phyloP scores from a whole-genome alignment of 30 jellyfish, hydroid and myxozoan species.

The Cassiopea xamachana region DNA sequence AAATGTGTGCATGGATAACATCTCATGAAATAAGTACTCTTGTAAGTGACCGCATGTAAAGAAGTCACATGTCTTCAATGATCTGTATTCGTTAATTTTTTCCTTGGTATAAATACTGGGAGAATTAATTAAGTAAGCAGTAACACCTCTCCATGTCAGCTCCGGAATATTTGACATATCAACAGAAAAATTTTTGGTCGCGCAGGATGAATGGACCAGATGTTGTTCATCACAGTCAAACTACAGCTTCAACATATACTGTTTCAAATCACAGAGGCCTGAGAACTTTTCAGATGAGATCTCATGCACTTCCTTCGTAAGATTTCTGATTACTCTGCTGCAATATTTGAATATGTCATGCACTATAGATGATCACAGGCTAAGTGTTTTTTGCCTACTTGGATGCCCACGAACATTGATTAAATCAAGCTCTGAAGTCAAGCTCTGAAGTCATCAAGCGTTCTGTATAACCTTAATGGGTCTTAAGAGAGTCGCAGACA shows the following conservation, averaged over 20 bases:
- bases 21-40: slow-evolving; percentile 24
- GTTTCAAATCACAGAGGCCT: background rate
- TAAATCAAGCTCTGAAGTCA: too few species aligned
- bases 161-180: slow-evolving; percentile 14
- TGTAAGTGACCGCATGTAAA: slow-evolving; percentile 13
- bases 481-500: too few species aligned
- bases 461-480: too few species aligned
- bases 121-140: slow-evolving; percentile 22
- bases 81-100: slow-evolving; percentile 23
- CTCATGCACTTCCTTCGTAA: background rate
- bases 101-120: slow-evolving; percentile 52
- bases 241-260: slow-evolving; percentile 7
- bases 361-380: too few species aligned
- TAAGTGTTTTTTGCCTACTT: too few species aligned
- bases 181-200: slow-evolving; percentile 7
- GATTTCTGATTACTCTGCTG: too few species aligned
- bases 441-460: too few species aligned
- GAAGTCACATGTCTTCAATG: slow-evolving; percentile 37
- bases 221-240: slow-evolving; percentile 22
- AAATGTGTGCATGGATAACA: background rate
- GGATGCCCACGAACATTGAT: too few species aligned
- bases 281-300: background rate
- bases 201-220: slow-evolving; percentile 13
- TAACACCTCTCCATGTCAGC: slow-evolving; percentile 17
- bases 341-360: too few species aligned